A percentile compares a stretch with the other conserved stretches of the same genome.
Conservation (phyloP, 2,797 vertebrate genomes). For the Melanogrammus aeglefinus region DNA sequence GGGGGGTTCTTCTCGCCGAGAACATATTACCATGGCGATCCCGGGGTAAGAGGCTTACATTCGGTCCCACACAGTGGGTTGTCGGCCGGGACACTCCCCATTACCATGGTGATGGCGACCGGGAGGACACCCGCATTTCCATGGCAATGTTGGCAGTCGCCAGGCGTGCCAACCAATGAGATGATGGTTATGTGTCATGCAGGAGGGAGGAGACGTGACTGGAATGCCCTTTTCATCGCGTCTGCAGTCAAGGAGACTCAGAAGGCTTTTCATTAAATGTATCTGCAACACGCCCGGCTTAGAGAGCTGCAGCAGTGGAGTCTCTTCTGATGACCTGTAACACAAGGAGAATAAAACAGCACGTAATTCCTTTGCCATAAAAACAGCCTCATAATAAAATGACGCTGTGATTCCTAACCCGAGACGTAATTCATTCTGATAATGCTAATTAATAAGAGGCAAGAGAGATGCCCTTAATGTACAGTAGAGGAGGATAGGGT, state of each 20-base stretch:
- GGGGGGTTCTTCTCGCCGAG: conserved; percentile 43
- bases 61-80: conserved; percentile 71
- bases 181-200: conserved; percentile 73
- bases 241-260: conserved; percentile 44
- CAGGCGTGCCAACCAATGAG: conserved; percentile 73
- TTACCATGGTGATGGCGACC: conserved; percentile 75
- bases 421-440: too few relatives aligned
- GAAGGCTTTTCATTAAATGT: conserved; percentile 37
- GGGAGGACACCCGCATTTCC: conserved; percentile 74
- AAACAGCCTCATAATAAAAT: too few relatives aligned
- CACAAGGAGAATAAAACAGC: not conserved
- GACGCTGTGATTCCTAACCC: too few relatives aligned
- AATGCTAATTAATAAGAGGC: not conserved
- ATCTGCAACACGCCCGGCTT: conserved; percentile 27
- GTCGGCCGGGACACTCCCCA: conserved; percentile 74
- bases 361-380: not conserved
- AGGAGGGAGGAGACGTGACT: conserved; percentile 64
- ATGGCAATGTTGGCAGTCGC: conserved; percentile 75
- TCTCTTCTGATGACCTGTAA: too few relatives aligned
- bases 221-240: conserved; percentile 54
- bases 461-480: conserved; percentile 24
- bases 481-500: conserved; percentile 27
- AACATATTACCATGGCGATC: conserved; percentile 72
- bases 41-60: conserved; percentile 75
- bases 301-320: not conserved